Evolutionary conservation across 2,888 invertebrate species (phyloP).

Genomic region (Ptilodon capucinus): DNA sequence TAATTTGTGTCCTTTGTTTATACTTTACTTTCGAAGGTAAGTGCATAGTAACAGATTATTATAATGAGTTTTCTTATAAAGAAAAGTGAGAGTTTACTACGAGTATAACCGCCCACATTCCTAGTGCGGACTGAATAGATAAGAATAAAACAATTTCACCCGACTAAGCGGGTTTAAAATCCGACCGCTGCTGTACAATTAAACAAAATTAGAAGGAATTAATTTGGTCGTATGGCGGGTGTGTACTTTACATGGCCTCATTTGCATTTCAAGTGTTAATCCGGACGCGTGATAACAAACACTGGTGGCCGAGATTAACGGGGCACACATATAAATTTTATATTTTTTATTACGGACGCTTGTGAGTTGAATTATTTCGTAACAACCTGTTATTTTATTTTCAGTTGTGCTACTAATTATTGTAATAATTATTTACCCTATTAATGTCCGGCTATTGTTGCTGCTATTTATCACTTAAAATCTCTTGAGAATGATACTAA

Average conservation of each 20-base stretch:
- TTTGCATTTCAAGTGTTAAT: conserved; percentile 47
- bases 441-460: no score
- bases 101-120: not conserved
- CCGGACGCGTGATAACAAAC: conserved; percentile 32
- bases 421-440: no score
- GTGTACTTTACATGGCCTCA: conserved; percentile 30
- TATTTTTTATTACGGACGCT: not conserved
- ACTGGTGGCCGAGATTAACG: conserved; percentile 25
- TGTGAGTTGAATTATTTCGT: not conserved
- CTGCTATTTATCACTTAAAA: no score
- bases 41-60: no score
- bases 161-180: conserved; percentile 29
- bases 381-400: not conserved
- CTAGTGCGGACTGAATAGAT: no score
- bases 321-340: conserved; percentile 6
- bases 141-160: conserved; percentile 24
- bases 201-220: conserved; percentile 41
- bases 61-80: no score
- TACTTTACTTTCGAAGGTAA: no score
- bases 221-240: conserved; percentile 36
- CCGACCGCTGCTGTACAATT: conserved; percentile 31
- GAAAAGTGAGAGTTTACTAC: no score
- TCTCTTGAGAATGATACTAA: no score
- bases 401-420: no score
- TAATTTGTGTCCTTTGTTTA: not conserved